A percentile compares a stretch with the other conserved stretches of the same genome.
These are phyloP conservation scores for Rhinolophus sinicus DNA, from an alignment of 2,113 vertebrate genomes.

Conservation along the genomic window DNA sequence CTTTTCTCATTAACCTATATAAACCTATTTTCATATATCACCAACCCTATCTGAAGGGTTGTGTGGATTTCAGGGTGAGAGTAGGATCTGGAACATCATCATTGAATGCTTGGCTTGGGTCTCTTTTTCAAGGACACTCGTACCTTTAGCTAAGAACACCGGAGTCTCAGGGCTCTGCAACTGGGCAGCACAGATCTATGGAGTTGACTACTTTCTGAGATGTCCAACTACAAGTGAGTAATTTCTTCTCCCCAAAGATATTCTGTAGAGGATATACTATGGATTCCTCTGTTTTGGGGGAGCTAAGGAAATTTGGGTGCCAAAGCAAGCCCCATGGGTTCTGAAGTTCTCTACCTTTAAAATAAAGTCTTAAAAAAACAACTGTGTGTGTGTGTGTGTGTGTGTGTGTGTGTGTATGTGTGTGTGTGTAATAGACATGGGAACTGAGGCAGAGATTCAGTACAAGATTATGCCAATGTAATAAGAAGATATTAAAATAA, in stretches of 20 bases:
- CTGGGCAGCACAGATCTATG: neutral
- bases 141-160: conserved; percentile 4
- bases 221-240: conserved; percentile 58
- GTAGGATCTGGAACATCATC: neutral
- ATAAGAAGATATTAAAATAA: conserved; percentile 1
- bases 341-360: conserved; percentile 22
- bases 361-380: neutral
- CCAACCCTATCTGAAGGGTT: too few relatives aligned
- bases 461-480: neutral
- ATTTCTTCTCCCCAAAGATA: conserved; percentile 53
- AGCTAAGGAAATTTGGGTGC: conserved; percentile 38
- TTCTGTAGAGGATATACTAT: conserved; percentile 26
- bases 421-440: neutral
- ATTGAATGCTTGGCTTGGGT: neutral
- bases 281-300: neutral
- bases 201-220: conserved; percentile 49
- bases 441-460: neutral
- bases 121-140: conserved; percentile 43
- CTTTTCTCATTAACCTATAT: neutral
- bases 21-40: neutral
- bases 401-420: neutral
- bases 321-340: neutral
- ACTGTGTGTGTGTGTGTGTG: neutral
- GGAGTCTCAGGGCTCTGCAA: neutral
- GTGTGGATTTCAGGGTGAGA: neutral